Evolutionary conservation across 2,888 invertebrate species (phyloP).

Genomic region (Caenorhabditis sp.): DNA sequence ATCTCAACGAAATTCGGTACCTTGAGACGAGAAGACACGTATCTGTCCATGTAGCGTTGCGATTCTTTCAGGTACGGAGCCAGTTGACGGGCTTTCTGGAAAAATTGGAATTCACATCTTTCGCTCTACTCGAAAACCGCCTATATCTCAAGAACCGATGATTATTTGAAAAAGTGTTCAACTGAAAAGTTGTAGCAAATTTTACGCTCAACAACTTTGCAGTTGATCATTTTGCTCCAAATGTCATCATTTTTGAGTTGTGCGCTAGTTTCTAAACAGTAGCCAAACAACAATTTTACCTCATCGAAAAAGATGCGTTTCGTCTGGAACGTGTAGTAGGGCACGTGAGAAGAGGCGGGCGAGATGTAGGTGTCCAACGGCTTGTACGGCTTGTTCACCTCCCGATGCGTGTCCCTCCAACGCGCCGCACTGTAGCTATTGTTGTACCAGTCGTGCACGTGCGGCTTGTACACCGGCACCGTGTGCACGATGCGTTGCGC

Average conservation of each 20-base stretch:
- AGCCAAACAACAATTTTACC: conserved; percentile 53
- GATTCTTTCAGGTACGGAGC: conserved; percentile 72
- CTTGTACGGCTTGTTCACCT: conserved; percentile 67
- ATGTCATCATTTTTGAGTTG: too few relatives aligned
- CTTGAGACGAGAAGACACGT: conserved; percentile 73
- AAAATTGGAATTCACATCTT: not conserved
- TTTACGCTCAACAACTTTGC: too few relatives aligned
- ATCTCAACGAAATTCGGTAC: conserved; percentile 11
- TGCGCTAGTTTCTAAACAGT: too few relatives aligned
- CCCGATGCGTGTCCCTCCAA: conserved; percentile 73
- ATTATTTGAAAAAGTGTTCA: too few relatives aligned
- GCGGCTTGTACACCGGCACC: conserved; percentile 77
- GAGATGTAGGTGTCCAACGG: conserved; percentile 55
- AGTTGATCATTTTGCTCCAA: too few relatives aligned
- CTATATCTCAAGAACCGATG: too few relatives aligned
- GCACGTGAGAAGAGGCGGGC: conserved; percentile 71
- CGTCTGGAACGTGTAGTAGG: conserved; percentile 77
- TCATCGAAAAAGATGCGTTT: conserved; percentile 77
- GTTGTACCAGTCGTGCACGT: conserved; percentile 73
- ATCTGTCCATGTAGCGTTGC: conserved; percentile 76
- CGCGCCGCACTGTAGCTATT: conserved; percentile 65
- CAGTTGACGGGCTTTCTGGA: conserved; percentile 54
- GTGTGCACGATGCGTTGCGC: conserved; percentile 78
- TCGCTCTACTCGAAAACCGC: too few relatives aligned
- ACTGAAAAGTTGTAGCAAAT: too few relatives aligned